Percentiles rank a stretch among this genome's conserved stretches.
Conservation (phyloP, 2,888 invertebrate species). For the Nymphalis urticae region DNA sequence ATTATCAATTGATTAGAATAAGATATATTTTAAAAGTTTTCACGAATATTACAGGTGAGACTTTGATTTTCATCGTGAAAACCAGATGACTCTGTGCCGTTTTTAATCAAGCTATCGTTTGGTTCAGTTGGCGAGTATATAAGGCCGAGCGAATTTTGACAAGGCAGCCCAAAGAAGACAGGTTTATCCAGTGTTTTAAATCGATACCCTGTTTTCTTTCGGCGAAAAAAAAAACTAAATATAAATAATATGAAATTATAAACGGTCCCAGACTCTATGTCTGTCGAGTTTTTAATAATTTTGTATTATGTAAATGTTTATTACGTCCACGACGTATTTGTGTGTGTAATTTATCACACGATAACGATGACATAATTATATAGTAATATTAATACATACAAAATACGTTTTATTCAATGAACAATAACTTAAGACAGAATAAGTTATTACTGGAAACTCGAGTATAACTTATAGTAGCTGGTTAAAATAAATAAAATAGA, state of each 20-base stretch:
- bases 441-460: no score
- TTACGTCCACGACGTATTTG: no score
- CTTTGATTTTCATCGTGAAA: background rate
- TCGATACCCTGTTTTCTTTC: background rate
- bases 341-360: no score
- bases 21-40: background rate
- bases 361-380: no score
- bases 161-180: background rate
- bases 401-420: no score
- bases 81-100: constrained; percentile 3
- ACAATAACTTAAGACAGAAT: no score
- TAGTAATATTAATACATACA: no score
- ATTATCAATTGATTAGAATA: no score
- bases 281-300: background rate
- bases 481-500: no score
- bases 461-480: no score
- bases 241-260: background rate
- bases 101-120: constrained; percentile 1
- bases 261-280: no score
- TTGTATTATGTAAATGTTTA: no score
- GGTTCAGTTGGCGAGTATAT: background rate
- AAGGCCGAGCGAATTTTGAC: background rate
- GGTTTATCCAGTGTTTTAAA: background rate
- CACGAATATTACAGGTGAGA: background rate
- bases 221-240: background rate